Percentiles rank a stretch among this genome's conserved stretches.
Conservation (phyloP, 2,888 invertebrate species). For the Agrypnus murinus region DNA sequence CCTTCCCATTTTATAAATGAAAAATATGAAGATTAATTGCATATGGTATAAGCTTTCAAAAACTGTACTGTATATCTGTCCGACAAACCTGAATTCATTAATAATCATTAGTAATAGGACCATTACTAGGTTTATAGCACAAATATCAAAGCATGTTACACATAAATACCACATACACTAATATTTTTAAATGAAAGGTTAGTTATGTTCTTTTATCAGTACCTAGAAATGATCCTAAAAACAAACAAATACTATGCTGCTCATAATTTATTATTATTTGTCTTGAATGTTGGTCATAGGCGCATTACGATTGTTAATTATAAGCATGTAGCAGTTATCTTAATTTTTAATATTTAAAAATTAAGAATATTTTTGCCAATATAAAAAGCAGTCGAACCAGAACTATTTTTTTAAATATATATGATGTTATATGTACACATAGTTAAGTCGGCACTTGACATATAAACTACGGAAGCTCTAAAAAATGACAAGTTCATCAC, state of each 20-base stretch:
- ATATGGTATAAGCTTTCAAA: no score
- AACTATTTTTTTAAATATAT: slow-evolving; percentile 9
- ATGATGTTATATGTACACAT: slow-evolving; percentile 34
- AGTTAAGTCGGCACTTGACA: slow-evolving; percentile 51
- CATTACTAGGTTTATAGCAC: not conserved
- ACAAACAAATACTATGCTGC: not conserved
- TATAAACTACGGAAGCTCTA: slow-evolving; percentile 54
- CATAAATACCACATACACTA: not conserved
- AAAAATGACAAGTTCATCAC: slow-evolving; percentile 32
- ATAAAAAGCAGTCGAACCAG: slow-evolving; percentile 23
- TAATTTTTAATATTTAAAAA: slow-evolving; percentile 9
- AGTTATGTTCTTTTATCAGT: slow-evolving; percentile 1
- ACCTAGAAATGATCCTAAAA: not conserved
- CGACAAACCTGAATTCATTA: no score
- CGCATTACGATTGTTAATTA: slow-evolving; percentile 1
- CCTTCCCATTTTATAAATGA: no score
- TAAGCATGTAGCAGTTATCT: slow-evolving; percentile 9
- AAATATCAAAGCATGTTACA: not conserved
- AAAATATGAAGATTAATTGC: no score
- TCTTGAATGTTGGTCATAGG: slow-evolving; percentile 44
- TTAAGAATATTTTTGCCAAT: slow-evolving; percentile 3
- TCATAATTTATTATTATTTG: slow-evolving; percentile 36
- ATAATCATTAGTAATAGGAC: no score
- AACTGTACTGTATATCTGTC: no score
- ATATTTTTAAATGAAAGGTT: not conserved